Percentiles rank a stretch among this genome's conserved stretches.
These are phyloP conservation scores for Cataglyphis rosenhaueri DNA, from an alignment of 2,888 invertebrate species.

Conservation along the genomic window DNA sequence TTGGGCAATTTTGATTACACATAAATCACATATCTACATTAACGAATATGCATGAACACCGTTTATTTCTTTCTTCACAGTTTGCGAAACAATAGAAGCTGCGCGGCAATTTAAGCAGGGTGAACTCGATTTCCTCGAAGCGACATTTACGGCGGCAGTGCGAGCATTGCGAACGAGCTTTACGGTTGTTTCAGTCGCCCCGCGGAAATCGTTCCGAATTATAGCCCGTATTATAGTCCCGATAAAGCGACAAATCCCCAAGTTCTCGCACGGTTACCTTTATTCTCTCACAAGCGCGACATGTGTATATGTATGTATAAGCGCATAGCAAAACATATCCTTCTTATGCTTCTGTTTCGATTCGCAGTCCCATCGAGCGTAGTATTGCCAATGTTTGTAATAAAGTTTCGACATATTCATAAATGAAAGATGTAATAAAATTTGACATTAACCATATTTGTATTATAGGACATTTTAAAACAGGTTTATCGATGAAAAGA, in stretches of 20 bases:
- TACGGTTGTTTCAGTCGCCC: constrained; percentile 50
- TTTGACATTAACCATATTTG: not conserved
- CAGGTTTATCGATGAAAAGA: not conserved
- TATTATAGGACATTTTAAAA: not conserved
- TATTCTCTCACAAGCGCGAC: constrained; percentile 52
- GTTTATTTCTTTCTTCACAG: constrained; percentile 18
- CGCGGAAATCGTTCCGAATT: constrained; percentile 61
- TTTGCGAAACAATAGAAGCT: constrained; percentile 14
- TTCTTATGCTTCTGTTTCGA: constrained; percentile 11
- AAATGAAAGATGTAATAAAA: not conserved
- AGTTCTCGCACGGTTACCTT: constrained; percentile 31
- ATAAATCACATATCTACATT: not conserved
- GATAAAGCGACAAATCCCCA: constrained; percentile 60
- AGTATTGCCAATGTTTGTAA: not conserved
- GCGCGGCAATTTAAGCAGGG: constrained; percentile 45
- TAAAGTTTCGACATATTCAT: not conserved
- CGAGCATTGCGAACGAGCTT: constrained; percentile 37
- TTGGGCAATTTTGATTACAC: not conserved
- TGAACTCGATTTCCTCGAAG: constrained; percentile 45
- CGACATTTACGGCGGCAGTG: constrained; percentile 36
- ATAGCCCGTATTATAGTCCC: constrained; percentile 30
- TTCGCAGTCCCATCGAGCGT: not conserved
- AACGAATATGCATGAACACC: not conserved
- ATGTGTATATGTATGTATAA: constrained; percentile 16
- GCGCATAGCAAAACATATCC: not conserved